Percentiles rank a stretch among this genome's conserved stretches.
Conservation (phyloP, 2,113 vertebrate genomes). For the Rhodinocichla rosea region DNA sequence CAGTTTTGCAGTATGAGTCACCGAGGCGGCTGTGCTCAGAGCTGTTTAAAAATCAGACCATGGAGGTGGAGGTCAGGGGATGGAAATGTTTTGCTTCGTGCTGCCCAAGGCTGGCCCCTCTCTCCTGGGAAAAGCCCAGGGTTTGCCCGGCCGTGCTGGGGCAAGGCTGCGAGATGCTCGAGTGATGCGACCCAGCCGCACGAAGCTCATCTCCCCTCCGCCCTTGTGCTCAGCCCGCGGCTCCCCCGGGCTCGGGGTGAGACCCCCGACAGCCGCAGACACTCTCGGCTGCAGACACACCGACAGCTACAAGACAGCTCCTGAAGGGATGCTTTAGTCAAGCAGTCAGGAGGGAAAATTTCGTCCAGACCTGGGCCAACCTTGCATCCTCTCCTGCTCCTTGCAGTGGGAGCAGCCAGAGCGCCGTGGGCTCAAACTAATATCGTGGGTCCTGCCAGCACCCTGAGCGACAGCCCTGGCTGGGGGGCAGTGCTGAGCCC, state of each 20-base stretch:
- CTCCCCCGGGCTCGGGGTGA: background rate
- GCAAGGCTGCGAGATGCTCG: background rate
- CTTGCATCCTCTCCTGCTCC: background rate
- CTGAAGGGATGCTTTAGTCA: background rate
- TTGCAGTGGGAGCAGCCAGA: background rate
- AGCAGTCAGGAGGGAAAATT: background rate
- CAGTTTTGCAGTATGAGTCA: conserved; percentile 21
- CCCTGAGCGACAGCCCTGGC: background rate
- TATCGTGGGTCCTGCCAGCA: fast-evolving
- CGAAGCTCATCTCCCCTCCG: fast-evolving
- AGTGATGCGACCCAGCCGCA: background rate
- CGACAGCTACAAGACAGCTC: background rate
- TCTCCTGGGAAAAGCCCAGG: background rate
- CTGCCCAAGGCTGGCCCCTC: background rate
- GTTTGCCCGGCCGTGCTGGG: fast-evolving
- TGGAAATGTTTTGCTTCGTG: background rate
- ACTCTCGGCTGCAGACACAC: background rate
- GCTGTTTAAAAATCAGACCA: conserved; percentile 5
- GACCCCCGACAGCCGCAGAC: background rate
- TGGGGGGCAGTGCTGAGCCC: background rate
- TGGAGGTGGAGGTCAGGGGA: background rate
- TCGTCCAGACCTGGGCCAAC: background rate
- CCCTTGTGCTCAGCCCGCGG: fast-evolving
- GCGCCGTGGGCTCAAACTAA: fast-evolving
- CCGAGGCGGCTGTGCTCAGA: background rate